phyloP scores from a whole-genome alignment of 30 jellyfish, hydroid and myxozoan species.

The Thelohanellus kitauei region DNA sequence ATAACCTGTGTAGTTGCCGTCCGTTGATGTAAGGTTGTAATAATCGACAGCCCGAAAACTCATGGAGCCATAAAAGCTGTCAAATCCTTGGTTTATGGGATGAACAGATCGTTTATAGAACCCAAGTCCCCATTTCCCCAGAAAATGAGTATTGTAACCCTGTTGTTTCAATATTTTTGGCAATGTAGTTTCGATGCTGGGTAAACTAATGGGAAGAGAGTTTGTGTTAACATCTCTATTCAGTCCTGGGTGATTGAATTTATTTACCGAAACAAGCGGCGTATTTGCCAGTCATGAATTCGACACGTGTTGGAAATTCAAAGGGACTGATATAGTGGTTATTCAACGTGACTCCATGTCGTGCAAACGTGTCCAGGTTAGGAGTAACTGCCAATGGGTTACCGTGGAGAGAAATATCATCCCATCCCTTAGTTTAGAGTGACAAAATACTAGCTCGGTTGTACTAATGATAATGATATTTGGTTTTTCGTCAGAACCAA shows the following conservation, averaged over 20 bases:
- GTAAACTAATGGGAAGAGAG: slow-evolving; percentile 66
- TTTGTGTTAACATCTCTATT: slow-evolving; percentile 71
- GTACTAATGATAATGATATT: background rate
- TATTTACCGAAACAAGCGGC: slow-evolving; percentile 44
- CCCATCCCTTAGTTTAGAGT: too few species aligned
- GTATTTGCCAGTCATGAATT: slow-evolving; percentile 75
- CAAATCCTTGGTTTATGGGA: slow-evolving; percentile 87
- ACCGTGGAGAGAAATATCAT: slow-evolving; percentile 77
- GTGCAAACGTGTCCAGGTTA: slow-evolving; percentile 45
- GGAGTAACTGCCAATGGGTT: slow-evolving; percentile 85
- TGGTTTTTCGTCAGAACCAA: background rate
- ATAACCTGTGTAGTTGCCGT: slow-evolving; percentile 3
- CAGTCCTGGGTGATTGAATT: slow-evolving; percentile 13
- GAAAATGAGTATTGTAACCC: slow-evolving; percentile 53
- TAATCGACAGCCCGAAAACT: slow-evolving; percentile 38
- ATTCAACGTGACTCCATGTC: slow-evolving; percentile 47
- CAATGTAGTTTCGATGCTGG: slow-evolving; percentile 25
- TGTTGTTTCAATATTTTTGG: slow-evolving; percentile 55
- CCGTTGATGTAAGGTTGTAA: slow-evolving; percentile 44
- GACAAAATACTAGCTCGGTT: background rate
- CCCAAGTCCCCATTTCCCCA: slow-evolving; percentile 98
- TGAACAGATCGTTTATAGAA: slow-evolving; percentile 25
- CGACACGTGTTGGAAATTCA: slow-evolving; percentile 47
- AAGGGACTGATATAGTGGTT: slow-evolving; percentile 55
- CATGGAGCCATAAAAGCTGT: slow-evolving; percentile 55